Conservation (phyloP, 1,140 invertebrate genomes). For the Chionoecetes opilio region DNA sequence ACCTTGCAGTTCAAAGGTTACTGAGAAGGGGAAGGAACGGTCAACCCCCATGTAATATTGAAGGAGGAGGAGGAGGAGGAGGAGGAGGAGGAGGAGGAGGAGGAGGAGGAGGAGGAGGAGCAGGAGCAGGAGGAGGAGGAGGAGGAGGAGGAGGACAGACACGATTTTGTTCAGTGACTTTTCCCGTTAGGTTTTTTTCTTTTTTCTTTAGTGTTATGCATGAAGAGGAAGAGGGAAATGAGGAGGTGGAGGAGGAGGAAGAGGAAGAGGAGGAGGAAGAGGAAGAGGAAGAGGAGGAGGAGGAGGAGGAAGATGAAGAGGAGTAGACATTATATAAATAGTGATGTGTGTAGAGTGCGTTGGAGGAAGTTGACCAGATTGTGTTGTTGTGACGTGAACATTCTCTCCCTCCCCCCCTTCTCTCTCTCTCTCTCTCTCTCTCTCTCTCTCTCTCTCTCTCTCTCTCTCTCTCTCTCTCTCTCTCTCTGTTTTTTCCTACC, state of each 20-base stretch:
- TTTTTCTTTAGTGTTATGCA: not conserved
- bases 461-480: not conserved
- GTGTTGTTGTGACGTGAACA: not conserved
- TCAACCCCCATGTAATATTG: not conserved
- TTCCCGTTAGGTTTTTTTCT: not conserved
- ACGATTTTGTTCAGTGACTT: not conserved
- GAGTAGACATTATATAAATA: not conserved
- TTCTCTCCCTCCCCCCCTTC: not conserved
- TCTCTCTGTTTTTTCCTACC: not conserved
- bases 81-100: conserved; percentile 22
- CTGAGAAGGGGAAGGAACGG: not conserved
- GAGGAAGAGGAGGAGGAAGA: not conserved
- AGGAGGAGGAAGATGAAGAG: not conserved
- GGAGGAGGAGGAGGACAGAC: not conserved
- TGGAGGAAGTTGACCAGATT: not conserved
- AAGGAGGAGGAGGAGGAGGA: not conserved
- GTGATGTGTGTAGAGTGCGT: not conserved
- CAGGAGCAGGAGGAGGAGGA: not conserved
- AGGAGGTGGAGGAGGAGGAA: not conserved
- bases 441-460: not conserved
- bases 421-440: conserved; percentile 17
- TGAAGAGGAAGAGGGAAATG: not conserved
- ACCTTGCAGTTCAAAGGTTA: not conserved
- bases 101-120: not conserved
- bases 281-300: not conserved